Evolutionary conservation across 2,888 invertebrate genomes (phyloP), one percentile per base, ranked within the genome.

Genomic region (Noctua janthe): DNA sequence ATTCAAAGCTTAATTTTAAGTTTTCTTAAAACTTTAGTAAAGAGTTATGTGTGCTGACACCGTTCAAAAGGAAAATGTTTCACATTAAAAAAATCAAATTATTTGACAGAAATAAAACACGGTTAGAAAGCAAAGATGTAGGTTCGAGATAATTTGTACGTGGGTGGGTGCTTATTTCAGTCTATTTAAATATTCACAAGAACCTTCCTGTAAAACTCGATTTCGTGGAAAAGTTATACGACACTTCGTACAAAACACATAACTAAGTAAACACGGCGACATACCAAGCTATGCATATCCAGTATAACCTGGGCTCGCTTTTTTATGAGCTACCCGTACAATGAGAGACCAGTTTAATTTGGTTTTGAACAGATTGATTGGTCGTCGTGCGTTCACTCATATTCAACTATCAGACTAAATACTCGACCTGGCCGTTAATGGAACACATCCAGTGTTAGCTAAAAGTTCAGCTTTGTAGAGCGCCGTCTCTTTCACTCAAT

Each of bases 101-200:
- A 56, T 59, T 56, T 17, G 4, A 49, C 35, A 54, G 64, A 54
- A 66, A 54, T 35, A 35, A 49, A 43, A 66, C 23, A 51, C 23
- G 29, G 64, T 29, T 74, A 15, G 56, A 64, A 82, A 64, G 23
- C 35, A 69, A 69, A 69, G 23, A 69, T 69, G 1, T 49, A 39
- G 15, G 1, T 62, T 39, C n/a, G 59, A 76, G 43, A 71, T 59
- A 83, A 64, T 67, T 35, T 69, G 39, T 76, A 43, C 29, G 49
- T 71, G n/a, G 23, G 39, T 62, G 17, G n/a, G 39, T 66, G 43
- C 56, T 70, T 64, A 83, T 70, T 76, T 66, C 54, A 49, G 29
- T 10, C n/a, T 71, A 56, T 56, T 81, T 51, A 66, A 76, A 71
- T 81, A 77, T 83, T 81, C 56, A 76, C 49, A 66, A 70, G 64